Base-by-base conservation (phyloP, 2,888 invertebrate species). In the Rhagonycha fulva region DNA sequence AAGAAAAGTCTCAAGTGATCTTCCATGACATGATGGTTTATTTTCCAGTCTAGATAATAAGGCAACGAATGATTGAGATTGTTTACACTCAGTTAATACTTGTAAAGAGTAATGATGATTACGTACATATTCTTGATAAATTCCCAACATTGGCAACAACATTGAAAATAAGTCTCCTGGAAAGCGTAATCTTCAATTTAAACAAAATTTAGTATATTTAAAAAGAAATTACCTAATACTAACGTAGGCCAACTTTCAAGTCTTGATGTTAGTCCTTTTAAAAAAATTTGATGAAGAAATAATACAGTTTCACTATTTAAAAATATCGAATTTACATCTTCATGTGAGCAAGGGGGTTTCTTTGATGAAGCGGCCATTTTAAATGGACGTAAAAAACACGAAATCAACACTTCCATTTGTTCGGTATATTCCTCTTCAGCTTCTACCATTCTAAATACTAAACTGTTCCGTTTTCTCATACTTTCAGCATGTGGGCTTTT, bases 181-280 rank as follows among this genome's bases (percentile, higher is more conserved):
- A 82, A 82, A 24, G 1, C 63, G 14, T 63, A 28, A 32, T 12
- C 3, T n/a, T 14, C 68, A 68, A 32, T 28, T 68, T 76, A 69
- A 30, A 7, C n/a, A n/a, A 1, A 7, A 7, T n/a, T 2, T 47
- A 11, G 11, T n/a, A n/a, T n/a, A n/a, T 47, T 47, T 47, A 7
- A 0, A 47, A 30, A 28, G 9, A 28, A 30, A 88, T 90, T 89
- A 96, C 96, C 96, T 88, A 97, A 90, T 79, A 97, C 96, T 80
- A 97, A 90, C 7, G 97, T 97, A 63, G 97, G 97, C 97, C 97
- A 97, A 78, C 94, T 95, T 87, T 97, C 97, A 92, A 97, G 94
- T 76, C 97, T 90, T 0, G 96, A 96, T 5, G 95, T 96, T 67
- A 97, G 91, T 0, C 97, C 97, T 88, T 97, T 97, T 84, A 97